Evolutionary conservation across 2,797 vertebrate species (phyloP).

Genomic region (Mus caroli): DNA sequence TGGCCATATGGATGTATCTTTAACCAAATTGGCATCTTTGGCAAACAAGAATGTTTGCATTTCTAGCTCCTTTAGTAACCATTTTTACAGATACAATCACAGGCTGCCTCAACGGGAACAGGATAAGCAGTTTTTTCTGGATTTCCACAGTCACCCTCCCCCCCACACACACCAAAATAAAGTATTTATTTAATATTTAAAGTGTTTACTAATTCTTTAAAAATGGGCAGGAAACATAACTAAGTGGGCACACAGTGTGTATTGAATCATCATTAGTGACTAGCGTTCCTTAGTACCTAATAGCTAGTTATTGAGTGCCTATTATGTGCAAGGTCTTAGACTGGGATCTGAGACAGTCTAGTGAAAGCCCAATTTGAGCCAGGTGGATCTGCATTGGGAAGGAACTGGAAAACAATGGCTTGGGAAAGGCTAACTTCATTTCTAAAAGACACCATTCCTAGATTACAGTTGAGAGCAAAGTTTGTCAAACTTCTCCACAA

Average conservation of each 20-base stretch:
- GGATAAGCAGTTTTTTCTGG: background rate
- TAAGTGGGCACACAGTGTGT: background rate
- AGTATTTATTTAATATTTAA: background rate
- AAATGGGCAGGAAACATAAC: background rate
- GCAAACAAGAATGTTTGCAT: background rate
- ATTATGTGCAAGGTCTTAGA: background rate
- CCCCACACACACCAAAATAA: no score
- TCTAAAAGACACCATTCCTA: constrained; percentile 9
- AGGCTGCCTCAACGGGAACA: background rate
- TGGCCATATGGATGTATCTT: background rate
- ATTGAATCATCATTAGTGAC: background rate
- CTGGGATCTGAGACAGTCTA: background rate
- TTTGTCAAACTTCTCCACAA: background rate
- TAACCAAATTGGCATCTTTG: background rate
- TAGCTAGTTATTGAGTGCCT: background rate
- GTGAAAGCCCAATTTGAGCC: constrained; percentile 12
- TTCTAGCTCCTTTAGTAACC: background rate
- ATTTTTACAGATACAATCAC: constrained; percentile 13
- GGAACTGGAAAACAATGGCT: background rate
- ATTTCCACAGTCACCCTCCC: background rate
- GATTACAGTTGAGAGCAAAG: background rate
- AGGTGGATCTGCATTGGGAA: background rate
- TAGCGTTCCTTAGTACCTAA: background rate
- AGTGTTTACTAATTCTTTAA: background rate
- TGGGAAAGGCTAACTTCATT: background rate